Evolutionary conservation across 2,888 invertebrate species (phyloP).

Genomic region (Blastobasis adustella): DNA sequence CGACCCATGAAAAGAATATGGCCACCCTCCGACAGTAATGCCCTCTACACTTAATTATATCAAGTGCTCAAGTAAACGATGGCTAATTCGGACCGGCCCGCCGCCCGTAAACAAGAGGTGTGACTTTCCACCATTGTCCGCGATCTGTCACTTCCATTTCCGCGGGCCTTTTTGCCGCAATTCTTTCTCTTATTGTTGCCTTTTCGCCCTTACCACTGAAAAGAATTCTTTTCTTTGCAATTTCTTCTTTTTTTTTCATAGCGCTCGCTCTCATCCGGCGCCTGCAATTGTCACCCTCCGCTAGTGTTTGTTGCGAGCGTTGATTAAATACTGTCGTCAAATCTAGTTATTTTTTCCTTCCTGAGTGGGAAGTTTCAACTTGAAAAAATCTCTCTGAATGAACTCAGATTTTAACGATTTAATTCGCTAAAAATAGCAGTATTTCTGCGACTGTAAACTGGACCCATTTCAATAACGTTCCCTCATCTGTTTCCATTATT

Average conservation of each 20-base stretch:
- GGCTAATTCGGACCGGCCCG: constrained; percentile 61
- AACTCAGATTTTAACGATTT: no score
- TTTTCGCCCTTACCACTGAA: constrained; percentile 63
- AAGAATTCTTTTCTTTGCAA: constrained; percentile 56
- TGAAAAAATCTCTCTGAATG: neutral
- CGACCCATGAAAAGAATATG: constrained; percentile 50
- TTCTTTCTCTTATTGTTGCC: constrained; percentile 67
- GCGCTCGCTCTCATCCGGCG: constrained; percentile 29
- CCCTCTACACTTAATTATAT: constrained; percentile 67
- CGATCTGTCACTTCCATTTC: constrained; percentile 73
- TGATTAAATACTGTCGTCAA: constrained; percentile 67
- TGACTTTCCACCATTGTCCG: constrained; percentile 70
- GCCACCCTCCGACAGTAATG: constrained; percentile 59
- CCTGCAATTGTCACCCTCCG: constrained; percentile 69
- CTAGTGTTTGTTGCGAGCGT: constrained; percentile 59
- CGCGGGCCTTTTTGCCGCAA: constrained; percentile 49
- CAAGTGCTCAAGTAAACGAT: constrained; percentile 74
- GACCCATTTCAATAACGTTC: neutral
- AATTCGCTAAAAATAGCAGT: no score
- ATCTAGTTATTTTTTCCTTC: constrained; percentile 55
- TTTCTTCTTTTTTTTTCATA: constrained; percentile 26
- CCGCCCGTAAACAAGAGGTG: constrained; percentile 70
- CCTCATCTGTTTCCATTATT: constrained; percentile 5
- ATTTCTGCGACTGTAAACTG: neutral
- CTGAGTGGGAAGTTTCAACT: constrained; percentile 26